Conservation (phyloP, 1,140 invertebrate genomes). For the Trachymyrmex septentrionalis region DNA sequence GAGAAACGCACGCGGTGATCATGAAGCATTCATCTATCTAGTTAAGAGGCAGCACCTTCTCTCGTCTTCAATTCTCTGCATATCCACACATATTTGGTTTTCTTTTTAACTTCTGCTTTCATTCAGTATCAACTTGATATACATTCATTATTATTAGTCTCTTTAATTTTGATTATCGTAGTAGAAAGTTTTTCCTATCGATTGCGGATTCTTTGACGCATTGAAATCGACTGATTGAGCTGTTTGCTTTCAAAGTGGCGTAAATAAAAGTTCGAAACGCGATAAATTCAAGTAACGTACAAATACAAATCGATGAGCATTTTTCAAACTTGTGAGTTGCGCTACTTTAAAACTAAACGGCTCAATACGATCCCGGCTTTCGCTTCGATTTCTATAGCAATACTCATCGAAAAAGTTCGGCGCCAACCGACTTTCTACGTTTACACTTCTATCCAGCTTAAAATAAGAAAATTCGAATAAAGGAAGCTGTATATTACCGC, state of each 20-base stretch:
- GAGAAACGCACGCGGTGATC: conserved; percentile 10
- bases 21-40: conserved; percentile 20
- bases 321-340: conserved; percentile 47
- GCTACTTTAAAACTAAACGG: conserved; percentile 55
- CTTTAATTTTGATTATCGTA: conserved; percentile 10
- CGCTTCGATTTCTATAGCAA: conserved; percentile 45
- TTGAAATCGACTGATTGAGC: conserved; percentile 37
- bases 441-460: conserved; percentile 48
- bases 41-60: neutral
- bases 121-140: neutral
- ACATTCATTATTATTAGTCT: too few species aligned
- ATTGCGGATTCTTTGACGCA: conserved; percentile 8
- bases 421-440: conserved; percentile 50
- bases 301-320: conserved; percentile 44
- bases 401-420: conserved; percentile 53
- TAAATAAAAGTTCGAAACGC: conserved; percentile 48
- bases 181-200: neutral
- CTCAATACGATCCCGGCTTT: conserved; percentile 38
- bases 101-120: neutral
- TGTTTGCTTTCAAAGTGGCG: conserved; percentile 40
- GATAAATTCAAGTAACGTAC: conserved; percentile 29
- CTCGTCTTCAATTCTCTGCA: neutral
- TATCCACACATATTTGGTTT: neutral
- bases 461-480: conserved; percentile 59
- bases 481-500: conserved; percentile 41